Evolutionary conservation across 1,140 invertebrate species (phyloP), one percentile per base, ranked within the genome.

Genomic region (Oncopeltus fasciatus): DNA sequence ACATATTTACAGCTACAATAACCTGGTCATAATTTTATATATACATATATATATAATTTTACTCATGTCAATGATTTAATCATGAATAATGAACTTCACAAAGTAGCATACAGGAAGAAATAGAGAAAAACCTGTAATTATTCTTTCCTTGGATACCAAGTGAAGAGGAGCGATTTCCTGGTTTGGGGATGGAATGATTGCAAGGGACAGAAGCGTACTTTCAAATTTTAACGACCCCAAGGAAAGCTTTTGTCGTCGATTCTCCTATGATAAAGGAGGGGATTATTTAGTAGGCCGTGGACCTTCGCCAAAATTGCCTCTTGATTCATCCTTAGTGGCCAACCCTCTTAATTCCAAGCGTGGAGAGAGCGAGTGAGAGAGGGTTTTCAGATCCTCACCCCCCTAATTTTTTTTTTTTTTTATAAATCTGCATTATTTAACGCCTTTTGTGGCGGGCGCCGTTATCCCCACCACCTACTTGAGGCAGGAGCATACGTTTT

Each of bases 401-500:
- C 38, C 31, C 33, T 62, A 31, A 27, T 53, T 57, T 56, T 27
- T 62, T 29, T 27, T 33, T 62, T 46, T 62, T 62, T 57, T 57
- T 57, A 57, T 57, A 38, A 57, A 33, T 57, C 33, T n/a, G 28
- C 43, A 56, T 62, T 33, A 62, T 62, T 62, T 62, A 57, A 33
- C 31, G 61, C 43, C 49, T 21, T 27, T 24, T 53, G 60, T n/a
- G n/a, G 38, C 31, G 28, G 18, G 28, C 16, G 31, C 61, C 61
- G 46, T 62, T 62, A 62, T 56, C 46, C 27, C 49, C 61, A 62
- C 61, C 61, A 47, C 43, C 61, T 57, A 57, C 46, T 26, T 43
- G 61, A 53, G 29, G 47, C 38, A 57, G 61, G 51, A 62, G 61
- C 61, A 62, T 62, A 62, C 61, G 61, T 62, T 62, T 62, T 62